phyloP scores from a whole-genome alignment of 2,797 vertebrate species.

The Glyptemys insculpta region DNA sequence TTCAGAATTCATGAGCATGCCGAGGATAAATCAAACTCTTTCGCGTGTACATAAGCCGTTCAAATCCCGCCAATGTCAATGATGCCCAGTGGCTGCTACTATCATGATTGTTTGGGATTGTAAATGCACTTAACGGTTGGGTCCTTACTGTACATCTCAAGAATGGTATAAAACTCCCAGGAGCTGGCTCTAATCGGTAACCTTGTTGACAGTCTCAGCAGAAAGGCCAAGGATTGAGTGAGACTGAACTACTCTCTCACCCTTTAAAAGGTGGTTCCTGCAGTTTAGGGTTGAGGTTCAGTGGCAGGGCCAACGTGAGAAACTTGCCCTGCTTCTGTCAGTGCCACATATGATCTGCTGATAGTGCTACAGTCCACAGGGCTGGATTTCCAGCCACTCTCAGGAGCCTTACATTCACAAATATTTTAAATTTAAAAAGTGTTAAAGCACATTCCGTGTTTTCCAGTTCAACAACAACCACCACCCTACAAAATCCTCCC shows the following conservation, averaged over 20 bases:
- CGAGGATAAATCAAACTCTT: not conserved
- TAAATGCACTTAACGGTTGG: not conserved
- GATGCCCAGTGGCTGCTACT: not conserved
- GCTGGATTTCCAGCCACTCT: not conserved
- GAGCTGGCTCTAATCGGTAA: not conserved
- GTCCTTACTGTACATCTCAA: not conserved
- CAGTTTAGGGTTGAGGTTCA: not conserved
- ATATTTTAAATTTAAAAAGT: not conserved
- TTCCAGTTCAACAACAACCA: not conserved
- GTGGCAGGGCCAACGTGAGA: not conserved
- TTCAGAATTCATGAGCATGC: not conserved
- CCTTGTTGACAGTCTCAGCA: not conserved
- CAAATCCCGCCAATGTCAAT: fast-evolving
- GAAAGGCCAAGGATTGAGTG: not conserved
- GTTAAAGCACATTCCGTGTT: not conserved
- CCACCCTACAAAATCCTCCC: not conserved
- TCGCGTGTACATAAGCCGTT: not conserved
- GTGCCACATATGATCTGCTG: not conserved
- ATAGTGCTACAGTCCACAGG: fast-evolving
- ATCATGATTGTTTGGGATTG: not conserved
- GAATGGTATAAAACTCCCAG: not conserved
- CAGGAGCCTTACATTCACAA: not conserved
- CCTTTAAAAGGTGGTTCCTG: not conserved
- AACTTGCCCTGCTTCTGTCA: not conserved
- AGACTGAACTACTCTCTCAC: not conserved